Base-by-base conservation (phyloP, 2,797 vertebrate species). In the Phrynocephalus vlangalii region DNA sequence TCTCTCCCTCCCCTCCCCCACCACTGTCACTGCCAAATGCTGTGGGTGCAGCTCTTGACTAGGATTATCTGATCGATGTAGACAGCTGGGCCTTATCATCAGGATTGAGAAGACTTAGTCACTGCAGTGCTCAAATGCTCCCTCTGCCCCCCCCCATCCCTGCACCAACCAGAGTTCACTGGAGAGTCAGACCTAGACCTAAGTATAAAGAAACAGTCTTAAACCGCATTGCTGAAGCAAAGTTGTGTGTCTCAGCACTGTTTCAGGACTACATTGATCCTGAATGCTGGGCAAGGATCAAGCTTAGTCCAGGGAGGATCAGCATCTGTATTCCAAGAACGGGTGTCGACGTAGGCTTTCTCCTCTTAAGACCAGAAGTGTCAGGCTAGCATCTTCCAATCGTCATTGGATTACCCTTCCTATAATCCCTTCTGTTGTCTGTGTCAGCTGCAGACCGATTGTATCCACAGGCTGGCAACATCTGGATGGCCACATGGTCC, bases 41-140 rank as follows among this genome's bases (percentile, higher is more conserved):
- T 84, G 1, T 78, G 44, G 66, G 7, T 85, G 26, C 66, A 89
- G 85, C 56, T 78, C 0, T 0, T 56, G 63, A 7, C 79, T 52
- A 24, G 88, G 86, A 79, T 90, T 88, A 77, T 50, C 33, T 78
- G 63, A 5, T 44, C 60, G 5, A 56, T 63, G 3, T 84, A 28
- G 81, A n/a, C 84, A 90, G n/a, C 44, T 91, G 33, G 79, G 88
- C 48, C 76, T 66, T 91, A 1, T 81, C 89, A 88, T 82, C 84
- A n/a, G 52, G 30, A 82, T 73, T 24, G 26, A n/a, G 71, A 77
- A 33, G n/a, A 44, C 38, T 92, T 88, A 11, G 9, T 90, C n/a
- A 44, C 86, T 28, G 28, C 52, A 30, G 15, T 30, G 13, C 15
- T n/a, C 70, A 72, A 26, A 72, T 11, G 1, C 70, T 15, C 0